Evolutionary conservation across 1,140 invertebrate species (phyloP).

Genomic region (Drosophila busckii): DNA sequence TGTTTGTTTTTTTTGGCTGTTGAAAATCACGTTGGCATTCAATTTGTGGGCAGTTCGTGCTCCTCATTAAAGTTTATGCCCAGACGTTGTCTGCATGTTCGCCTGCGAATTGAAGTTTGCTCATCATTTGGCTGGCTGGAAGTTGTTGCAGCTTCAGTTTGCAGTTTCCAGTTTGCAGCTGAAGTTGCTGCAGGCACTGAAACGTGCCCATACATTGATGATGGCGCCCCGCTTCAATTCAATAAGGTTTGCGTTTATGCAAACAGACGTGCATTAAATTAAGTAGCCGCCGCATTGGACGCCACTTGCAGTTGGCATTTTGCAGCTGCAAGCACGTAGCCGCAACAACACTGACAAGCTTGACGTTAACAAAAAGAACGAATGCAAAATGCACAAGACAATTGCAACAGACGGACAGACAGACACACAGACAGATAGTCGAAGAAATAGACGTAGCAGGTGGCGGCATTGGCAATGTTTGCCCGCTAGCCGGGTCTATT

Average conservation of each 20-base stretch:
- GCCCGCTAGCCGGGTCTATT: conserved; percentile 74
- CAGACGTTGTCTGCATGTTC: conserved; percentile 43
- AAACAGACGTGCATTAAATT: conserved; percentile 76
- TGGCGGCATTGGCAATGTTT: conserved; percentile 50
- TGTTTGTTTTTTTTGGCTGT: neutral
- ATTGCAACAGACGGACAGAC: conserved; percentile 25
- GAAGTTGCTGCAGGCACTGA: conserved; percentile 31
- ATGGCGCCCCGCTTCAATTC: conserved; percentile 52
- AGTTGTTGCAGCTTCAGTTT: neutral
- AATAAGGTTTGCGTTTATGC: conserved; percentile 75
- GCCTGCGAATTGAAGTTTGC: conserved; percentile 63
- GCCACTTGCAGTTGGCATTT: conserved; percentile 44
- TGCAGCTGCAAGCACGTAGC: conserved; percentile 53
- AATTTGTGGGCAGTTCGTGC: conserved; percentile 69
- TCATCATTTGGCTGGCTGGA: conserved; percentile 55
- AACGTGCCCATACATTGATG: conserved; percentile 75
- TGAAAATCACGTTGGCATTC: conserved; percentile 71
- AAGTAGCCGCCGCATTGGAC: conserved; percentile 62
- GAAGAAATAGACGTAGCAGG: neutral
- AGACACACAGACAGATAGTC: neutral
- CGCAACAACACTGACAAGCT: conserved; percentile 15
- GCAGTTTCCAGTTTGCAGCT: conserved; percentile 6
- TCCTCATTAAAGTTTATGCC: conserved; percentile 72
- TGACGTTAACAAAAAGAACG: conserved; percentile 1
- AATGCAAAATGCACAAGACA: conserved; percentile 59